Conservation (phyloP, 2,113 vertebrate species). For the Plecturocebus donacophilus region DNA sequence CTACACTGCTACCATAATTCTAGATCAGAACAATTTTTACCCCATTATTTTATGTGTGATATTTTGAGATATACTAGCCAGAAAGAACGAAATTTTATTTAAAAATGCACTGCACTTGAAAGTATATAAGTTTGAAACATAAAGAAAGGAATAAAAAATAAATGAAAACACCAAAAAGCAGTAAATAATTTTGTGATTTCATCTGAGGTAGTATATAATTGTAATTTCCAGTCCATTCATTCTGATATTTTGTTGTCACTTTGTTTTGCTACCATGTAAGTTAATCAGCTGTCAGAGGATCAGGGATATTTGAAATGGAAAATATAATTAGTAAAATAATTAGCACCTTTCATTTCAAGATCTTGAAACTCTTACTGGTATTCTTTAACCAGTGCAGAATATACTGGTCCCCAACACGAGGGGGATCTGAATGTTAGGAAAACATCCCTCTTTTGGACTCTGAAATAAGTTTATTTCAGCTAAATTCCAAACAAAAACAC, state of each 20-base stretch:
- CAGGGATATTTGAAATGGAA: neutral
- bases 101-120: neutral
- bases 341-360: neutral
- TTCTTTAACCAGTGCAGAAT: neutral
- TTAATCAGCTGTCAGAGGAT: neutral
- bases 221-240: neutral
- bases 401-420: neutral
- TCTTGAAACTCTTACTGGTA: slow-evolving; percentile 7
- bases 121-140: neutral
- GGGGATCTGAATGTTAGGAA: neutral
- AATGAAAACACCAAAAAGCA: neutral
- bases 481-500: slow-evolving; percentile 21
- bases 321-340: slow-evolving; percentile 39
- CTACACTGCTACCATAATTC: neutral
- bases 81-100: neutral
- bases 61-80: neutral
- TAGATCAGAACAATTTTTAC: neutral
- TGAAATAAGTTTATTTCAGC: neutral
- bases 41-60: neutral
- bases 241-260: slow-evolving; percentile 37
- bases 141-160: neutral
- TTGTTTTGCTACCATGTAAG: slow-evolving; percentile 25
- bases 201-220: neutral
- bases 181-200: slow-evolving; percentile 6
- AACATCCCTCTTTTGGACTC: neutral